Evolutionary conservation across 1,140 invertebrate genomes (phyloP).

Genomic region (Nasonia vitripennis): DNA sequence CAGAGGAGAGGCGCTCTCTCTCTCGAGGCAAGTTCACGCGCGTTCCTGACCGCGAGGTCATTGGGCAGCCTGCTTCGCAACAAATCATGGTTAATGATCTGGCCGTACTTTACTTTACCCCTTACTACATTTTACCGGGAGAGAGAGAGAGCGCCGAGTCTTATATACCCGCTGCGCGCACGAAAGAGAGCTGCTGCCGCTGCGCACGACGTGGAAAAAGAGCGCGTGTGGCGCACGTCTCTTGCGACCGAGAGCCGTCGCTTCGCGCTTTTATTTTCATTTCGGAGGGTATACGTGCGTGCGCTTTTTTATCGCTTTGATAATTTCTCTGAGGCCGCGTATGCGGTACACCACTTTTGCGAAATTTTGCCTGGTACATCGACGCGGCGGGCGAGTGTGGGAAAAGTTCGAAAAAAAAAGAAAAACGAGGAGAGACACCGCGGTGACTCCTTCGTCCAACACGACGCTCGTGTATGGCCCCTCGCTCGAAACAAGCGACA

Average conservation of each 20-base stretch:
- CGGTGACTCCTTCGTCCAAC: not conserved
- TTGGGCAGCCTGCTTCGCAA: slow-evolving; percentile 74
- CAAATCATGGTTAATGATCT: slow-evolving; percentile 77
- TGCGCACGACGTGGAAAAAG: slow-evolving; percentile 27
- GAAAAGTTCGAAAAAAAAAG: not conserved
- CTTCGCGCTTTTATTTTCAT: not conserved
- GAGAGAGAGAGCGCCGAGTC: not conserved
- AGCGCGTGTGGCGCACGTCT: not conserved
- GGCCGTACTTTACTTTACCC: slow-evolving; percentile 65
- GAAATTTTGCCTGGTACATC: too few relatives aligned
- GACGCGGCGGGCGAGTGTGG: not conserved
- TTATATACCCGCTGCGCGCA: slow-evolving; percentile 5
- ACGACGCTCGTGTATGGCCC: not conserved
- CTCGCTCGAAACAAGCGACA: not conserved
- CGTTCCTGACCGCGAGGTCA: slow-evolving; percentile 72
- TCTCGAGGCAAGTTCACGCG: slow-evolving; percentile 62
- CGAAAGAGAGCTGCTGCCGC: not conserved
- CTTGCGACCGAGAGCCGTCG: not conserved
- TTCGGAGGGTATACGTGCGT: not conserved
- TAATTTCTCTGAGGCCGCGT: too few relatives aligned
- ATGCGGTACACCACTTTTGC: too few relatives aligned
- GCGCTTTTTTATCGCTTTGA: not conserved
- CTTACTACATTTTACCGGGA: slow-evolving; percentile 47
- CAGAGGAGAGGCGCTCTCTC: not conserved
- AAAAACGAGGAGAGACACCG: not conserved